Base-by-base conservation (phyloP, 2,113 vertebrate species). In the Hyaena hyaena region DNA sequence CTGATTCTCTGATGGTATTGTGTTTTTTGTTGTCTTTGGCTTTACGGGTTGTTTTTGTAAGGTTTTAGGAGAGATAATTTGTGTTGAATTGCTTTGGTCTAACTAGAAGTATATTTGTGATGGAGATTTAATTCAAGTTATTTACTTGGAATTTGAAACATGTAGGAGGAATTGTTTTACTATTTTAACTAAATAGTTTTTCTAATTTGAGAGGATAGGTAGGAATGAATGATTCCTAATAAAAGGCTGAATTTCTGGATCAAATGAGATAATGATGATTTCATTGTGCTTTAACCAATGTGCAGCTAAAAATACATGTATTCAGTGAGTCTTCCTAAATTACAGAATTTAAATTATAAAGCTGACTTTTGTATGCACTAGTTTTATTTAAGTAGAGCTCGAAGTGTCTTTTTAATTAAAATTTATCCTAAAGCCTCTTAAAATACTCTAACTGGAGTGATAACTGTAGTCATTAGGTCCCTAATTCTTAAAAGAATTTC, bases 401-500 rank as follows among this genome's bases (percentile, higher is more conserved):
- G 65, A 63, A 24, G 39, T 69, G n/a, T 94, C n/a, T 35, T 71
- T 96, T 66, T 50, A 79, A 28, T 80, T 66, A 66, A 66, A 94
- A 93, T 89, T 89, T 97, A 92, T 87, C 79, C 74, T 90, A 80
- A 68, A 61, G 26, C 73, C 28, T 91, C 77, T 66, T 48, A 61
- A 63, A 89, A 43, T 83, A 65, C 39, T 90, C 45, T 58, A 58
- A 85, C 63, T 85, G 35, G 63, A 76, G n/a, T 80, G 10, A 48
- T 81, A 95, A 43, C 66, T 87, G 2, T 69, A 80, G 26, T 89
- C 35, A 92, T 84, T 76, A 79, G 73, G 9, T 85, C 12, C 73
- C 12, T 48, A 58, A 50, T 95, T 86, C 45, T 90, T 94, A 77
- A 26, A 66, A 66, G 92, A 92, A 80, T 96, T 80, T 92, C 11